phyloP scores from a whole-genome alignment of 2,797 vertebrate genomes.

The Falco berigora region DNA sequence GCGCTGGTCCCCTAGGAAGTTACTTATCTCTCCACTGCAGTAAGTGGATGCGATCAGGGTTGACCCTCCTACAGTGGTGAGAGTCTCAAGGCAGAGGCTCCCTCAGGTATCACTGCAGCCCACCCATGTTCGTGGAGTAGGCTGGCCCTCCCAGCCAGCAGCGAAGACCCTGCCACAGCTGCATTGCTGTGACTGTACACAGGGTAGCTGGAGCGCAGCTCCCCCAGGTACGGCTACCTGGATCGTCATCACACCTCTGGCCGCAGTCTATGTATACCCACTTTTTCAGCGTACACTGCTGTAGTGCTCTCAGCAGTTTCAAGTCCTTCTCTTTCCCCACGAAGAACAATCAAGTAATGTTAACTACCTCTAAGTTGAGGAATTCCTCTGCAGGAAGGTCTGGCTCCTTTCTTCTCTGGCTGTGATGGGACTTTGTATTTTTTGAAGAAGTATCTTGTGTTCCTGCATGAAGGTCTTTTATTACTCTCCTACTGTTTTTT shows the following conservation, averaged over 20 bases:
- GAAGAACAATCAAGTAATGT: not conserved
- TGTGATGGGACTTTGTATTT: not conserved
- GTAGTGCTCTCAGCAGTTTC: not conserved
- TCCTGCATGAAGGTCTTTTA: not conserved
- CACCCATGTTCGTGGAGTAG: accelerated
- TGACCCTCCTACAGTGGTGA: not conserved
- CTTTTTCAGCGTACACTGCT: not conserved
- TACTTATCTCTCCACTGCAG: not conserved
- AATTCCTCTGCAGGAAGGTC: not conserved
- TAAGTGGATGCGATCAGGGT: not conserved
- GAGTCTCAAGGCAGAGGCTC: not conserved
- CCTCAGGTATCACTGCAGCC: not conserved
- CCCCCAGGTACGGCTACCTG: not conserved
- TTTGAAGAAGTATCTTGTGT: not conserved
- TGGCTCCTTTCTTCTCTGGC: not conserved
- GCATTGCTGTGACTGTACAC: not conserved
- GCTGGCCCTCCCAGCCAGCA: not conserved
- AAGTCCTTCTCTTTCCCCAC: not conserved
- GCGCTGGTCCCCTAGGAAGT: not conserved
- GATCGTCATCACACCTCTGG: not conserved
- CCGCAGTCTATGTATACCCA: not conserved
- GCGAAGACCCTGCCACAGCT: not conserved
- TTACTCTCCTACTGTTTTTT: not conserved
- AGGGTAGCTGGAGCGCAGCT: not conserved
- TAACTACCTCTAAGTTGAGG: not conserved